Evolutionary conservation across 2,797 vertebrate species (phyloP).

Genomic region (Ctenopoma multispine): DNA sequence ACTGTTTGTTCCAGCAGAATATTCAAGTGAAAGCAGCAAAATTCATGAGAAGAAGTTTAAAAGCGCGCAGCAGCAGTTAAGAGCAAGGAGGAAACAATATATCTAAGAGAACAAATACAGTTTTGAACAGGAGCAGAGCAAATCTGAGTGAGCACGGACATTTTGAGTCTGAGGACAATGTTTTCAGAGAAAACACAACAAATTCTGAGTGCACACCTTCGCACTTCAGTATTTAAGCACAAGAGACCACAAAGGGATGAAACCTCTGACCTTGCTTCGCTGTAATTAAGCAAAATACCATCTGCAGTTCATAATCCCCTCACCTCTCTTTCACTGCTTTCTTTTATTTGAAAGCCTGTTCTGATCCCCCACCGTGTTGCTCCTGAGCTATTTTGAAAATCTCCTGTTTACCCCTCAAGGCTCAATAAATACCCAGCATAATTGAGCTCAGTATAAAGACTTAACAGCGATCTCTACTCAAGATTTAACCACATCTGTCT

Average conservation of each 20-base stretch:
- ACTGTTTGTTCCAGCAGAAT: no score
- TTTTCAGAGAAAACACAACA: no score
- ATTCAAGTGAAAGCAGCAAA: no score
- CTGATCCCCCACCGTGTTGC: slow-evolving; percentile 15
- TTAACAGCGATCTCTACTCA: slow-evolving; percentile 2
- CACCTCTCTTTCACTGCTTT: slow-evolving; percentile 12
- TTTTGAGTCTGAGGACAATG: no score
- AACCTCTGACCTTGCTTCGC: slow-evolving; percentile 9
- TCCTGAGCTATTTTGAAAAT: slow-evolving; percentile 18
- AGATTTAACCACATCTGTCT: slow-evolving; percentile 18
- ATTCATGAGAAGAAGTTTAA: no score
- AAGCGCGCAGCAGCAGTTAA: no score
- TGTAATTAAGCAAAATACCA: slow-evolving; percentile 41
- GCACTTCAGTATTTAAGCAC: slow-evolving; percentile 2
- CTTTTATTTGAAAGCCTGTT: neutral
- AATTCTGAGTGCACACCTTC: slow-evolving; percentile 6
- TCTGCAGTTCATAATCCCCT: slow-evolving; percentile 43
- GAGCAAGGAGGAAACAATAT: no score
- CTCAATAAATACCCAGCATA: slow-evolving; percentile 29
- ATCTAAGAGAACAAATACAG: no score
- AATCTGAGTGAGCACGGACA: no score
- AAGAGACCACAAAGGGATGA: slow-evolving; percentile 1
- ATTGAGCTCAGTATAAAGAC: slow-evolving; percentile 9
- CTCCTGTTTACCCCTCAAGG: slow-evolving; percentile 40
- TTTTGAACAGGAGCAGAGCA: no score